Base-by-base conservation (phyloP, 2,797 vertebrate genomes). In the Odontamblyopus rebecca region DNA sequence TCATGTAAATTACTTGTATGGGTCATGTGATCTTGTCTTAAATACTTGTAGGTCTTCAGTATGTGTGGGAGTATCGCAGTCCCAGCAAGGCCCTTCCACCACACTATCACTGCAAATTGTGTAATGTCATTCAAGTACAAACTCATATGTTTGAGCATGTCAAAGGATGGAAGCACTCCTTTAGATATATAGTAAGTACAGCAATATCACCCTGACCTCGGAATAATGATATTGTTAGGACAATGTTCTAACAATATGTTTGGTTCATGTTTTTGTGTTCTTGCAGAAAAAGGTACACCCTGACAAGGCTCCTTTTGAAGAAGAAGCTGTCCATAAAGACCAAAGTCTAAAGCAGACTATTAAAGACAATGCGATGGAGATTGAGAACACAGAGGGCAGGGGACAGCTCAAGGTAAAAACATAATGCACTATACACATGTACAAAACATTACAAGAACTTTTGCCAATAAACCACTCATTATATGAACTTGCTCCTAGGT, bases 41-140 rank as follows among this genome's bases (percentile, higher is more conserved):
- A 57, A 5, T 83, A 71, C 82, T 53, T 73, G 18, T 84, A 95
- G 94, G 94, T 68, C 92, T 95, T 64, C 91, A 94, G 74, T 95
- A 91, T 85, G 88, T 95, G 54, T 94, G 93, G 93, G 94, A 95
- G 84, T 95, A 93, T 78, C 93, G 94, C 70, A 95, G 94, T 85
- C 94, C 94, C 19, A 93, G 90, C 74, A 93, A 92, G 82, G 88
- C 91, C 32, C 92, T 94, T 13, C 88, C 89, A 4, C 94, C 94
- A 6, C 94, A 95, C 80, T 95, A 95, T 81, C 90, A 92, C 88
- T 95, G 94, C 78, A 93, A 93, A 78, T 88, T 95, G 23, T 95
- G 94, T 50, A 80, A 80, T 1, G 91, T 95, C 32, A 73, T 84
- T 70, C 87, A 85, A 29, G 61, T 93, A 76, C 93, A 94, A 83